Percentiles rank a stretch among this genome's conserved stretches.
phyloP scores from a whole-genome alignment of 2,888 invertebrate genomes.

The Cheilosia vulpina region DNA sequence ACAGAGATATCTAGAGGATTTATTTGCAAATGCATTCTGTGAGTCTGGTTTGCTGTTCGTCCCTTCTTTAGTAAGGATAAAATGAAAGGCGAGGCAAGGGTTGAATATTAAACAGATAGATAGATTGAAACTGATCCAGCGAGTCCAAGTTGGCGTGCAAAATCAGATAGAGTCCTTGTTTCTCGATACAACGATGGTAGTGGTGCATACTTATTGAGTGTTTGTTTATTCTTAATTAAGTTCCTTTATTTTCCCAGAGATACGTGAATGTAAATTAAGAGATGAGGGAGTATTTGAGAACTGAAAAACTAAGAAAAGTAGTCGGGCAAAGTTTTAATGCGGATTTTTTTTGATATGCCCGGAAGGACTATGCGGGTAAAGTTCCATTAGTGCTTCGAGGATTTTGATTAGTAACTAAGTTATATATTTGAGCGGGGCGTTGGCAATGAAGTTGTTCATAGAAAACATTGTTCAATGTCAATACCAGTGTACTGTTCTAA shows the following conservation, averaged over 20 bases:
- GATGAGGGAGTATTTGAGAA: constrained; percentile 8
- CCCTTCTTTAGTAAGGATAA: not conserved
- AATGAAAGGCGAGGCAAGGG: constrained; percentile 27
- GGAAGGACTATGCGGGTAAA: not conserved
- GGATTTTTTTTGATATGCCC: constrained; percentile 9
- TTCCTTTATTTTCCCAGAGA: constrained; percentile 5
- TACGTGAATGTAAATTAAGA: not conserved
- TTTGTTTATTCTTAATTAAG: constrained; percentile 45
- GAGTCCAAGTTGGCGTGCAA: not conserved
- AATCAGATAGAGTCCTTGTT: constrained; percentile 7
- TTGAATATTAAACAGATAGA: constrained; percentile 46
- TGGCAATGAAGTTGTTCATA: too few relatives aligned
- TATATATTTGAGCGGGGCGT: too few relatives aligned
- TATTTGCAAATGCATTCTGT: constrained; percentile 48
- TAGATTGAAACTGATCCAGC: not conserved
- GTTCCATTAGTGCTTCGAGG: not conserved
- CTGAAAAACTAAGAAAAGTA: not conserved
- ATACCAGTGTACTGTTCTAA: too few relatives aligned
- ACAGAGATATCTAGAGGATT: constrained; percentile 51
- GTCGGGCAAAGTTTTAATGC: constrained; percentile 14
- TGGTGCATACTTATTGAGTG: constrained; percentile 5
- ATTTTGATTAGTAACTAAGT: not conserved
- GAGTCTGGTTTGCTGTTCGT: not conserved
- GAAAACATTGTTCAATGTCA: too few relatives aligned
- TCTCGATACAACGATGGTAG: not conserved